These are phyloP conservation scores for chimpanzee (Pan troglodytes) DNA, from an alignment of 2,113 vertebrate species.

Conservation along the genomic window NHGRI_mPanTro3-v2.1_pri NC_072411.2:127204001-127204500, in stretches of 20 bases:
- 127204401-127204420: neutral
- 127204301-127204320: neutral
- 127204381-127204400: neutral
- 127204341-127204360: neutral
- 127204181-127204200: neutral
- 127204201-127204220: neutral
- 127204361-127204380: neutral
- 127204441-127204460: neutral
- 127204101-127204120: neutral
- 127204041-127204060: neutral
- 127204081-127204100: neutral
- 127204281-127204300: neutral
- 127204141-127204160: neutral
- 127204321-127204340: neutral
- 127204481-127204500: neutral
- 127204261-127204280: neutral
- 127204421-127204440: neutral
- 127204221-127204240: neutral
- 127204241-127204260: fast-evolving
- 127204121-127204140: neutral
- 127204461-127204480: neutral
- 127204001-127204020: constrained; percentile 1
- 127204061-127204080: neutral
- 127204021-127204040: neutral
- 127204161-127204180: neutral